phyloP scores from a whole-genome alignment of 2,888 invertebrate species.

The Lysandra bellargus region DNA sequence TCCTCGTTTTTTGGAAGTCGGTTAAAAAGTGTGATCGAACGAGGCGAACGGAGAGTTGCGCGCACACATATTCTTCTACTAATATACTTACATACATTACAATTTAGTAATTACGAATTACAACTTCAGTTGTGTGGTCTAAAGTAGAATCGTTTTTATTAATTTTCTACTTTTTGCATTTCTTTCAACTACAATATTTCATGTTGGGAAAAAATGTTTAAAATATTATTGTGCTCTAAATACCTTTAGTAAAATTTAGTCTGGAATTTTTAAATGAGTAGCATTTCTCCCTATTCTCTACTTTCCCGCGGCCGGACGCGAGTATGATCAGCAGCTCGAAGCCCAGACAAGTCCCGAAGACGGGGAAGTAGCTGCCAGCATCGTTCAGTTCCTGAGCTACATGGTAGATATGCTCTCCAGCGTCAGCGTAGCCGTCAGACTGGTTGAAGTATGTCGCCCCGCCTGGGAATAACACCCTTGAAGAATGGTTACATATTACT shows the following conservation, averaged over 20 bases:
- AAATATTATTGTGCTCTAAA: too few relatives aligned
- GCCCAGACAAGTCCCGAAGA: slow-evolving; percentile 94
- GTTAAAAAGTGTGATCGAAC: too few relatives aligned
- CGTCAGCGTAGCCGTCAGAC: slow-evolving; percentile 86
- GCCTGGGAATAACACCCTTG: slow-evolving; percentile 90
- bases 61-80: too few relatives aligned
- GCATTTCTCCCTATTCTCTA: slow-evolving; percentile 83
- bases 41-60: too few relatives aligned
- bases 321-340: slow-evolving; percentile 88
- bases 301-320: slow-evolving; percentile 66
- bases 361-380: slow-evolving; percentile 87
- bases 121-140: too few relatives aligned
- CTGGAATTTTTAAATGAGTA: slow-evolving; percentile 82
- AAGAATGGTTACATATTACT: slow-evolving; percentile 31
- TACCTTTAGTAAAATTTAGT: slow-evolving; percentile 83
- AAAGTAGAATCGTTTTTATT: too few relatives aligned
- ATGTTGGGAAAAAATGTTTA: too few relatives aligned
- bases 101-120: too few relatives aligned
- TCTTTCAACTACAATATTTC: too few relatives aligned
- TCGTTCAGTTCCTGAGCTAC: slow-evolving; percentile 85
- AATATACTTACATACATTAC: too few relatives aligned
- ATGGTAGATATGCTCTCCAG: slow-evolving; percentile 85
- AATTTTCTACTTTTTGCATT: too few relatives aligned
- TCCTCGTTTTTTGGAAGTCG: too few relatives aligned
- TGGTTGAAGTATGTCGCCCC: slow-evolving; percentile 87